A percentile compares a stretch with the other conserved stretches of the same genome.
Evolutionary conservation across 2,888 invertebrate species (phyloP).

Genomic region (Eupeodes latifasciatus): DNA sequence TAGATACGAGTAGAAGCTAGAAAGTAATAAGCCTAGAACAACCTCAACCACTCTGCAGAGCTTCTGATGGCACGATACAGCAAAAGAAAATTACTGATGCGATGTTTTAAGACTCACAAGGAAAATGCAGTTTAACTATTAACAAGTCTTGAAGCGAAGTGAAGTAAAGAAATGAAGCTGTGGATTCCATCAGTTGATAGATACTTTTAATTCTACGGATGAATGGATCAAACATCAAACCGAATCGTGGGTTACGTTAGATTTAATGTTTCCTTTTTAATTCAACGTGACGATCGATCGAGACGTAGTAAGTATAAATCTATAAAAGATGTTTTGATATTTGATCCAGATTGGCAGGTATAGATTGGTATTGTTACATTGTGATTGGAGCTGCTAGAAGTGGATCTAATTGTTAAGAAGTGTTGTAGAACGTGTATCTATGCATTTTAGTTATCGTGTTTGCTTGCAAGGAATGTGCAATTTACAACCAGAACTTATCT

Average conservation of each 20-base stretch:
- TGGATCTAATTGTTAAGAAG: conserved; percentile 15
- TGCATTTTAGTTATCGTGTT: conserved; percentile 36
- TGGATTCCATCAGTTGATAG: conserved; percentile 40
- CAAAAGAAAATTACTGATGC: conserved; percentile 65
- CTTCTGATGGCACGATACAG: neutral
- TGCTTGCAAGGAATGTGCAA: conserved; percentile 41
- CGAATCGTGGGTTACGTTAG: conserved; percentile 53
- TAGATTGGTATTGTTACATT: conserved; percentile 14
- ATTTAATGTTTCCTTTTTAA: conserved; percentile 68
- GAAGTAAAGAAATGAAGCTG: conserved; percentile 52
- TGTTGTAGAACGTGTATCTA: conserved; percentile 57
- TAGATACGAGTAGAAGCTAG: conserved; percentile 19
- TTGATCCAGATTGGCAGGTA: conserved; percentile 56
- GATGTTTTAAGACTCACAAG: conserved; percentile 39
- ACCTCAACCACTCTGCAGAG: conserved; percentile 19
- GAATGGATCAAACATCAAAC: conserved; percentile 64
- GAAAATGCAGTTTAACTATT: conserved; percentile 63
- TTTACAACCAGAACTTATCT: conserved; percentile 38
- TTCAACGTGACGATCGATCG: conserved; percentile 34
- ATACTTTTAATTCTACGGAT: conserved; percentile 45
- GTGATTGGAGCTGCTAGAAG: neutral
- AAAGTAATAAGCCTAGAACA: conserved; percentile 60
- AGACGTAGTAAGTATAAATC: too few relatives aligned
- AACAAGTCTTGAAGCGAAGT: conserved; percentile 68
- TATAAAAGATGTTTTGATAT: conserved; percentile 36